Evolutionary conservation across 30 jellyfish, hydroid and myxozoan genomes (phyloP).

Genomic region (Aurelia sp.): DNA sequence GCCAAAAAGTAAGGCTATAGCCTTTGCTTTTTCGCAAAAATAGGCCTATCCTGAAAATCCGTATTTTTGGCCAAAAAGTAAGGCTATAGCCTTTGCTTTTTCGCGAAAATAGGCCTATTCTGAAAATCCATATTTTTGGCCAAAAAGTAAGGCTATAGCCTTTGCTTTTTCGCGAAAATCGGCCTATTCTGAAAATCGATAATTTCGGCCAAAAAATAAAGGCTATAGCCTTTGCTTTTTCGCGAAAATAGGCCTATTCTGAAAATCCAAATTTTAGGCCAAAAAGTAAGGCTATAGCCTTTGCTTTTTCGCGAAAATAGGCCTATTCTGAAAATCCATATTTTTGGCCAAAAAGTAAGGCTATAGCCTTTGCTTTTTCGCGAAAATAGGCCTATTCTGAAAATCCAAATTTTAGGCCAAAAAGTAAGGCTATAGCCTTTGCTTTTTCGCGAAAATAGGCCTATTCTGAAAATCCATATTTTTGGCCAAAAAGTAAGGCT

Average conservation of each 20-base stretch:
- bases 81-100: not conserved
- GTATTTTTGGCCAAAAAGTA: not conserved
- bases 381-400: not conserved
- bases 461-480: not conserved
- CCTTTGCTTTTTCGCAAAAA: not conserved
- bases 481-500: not conserved
- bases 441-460: not conserved
- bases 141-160: not conserved
- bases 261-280: not conserved
- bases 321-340: not conserved
- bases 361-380: not conserved
- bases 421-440: constrained; percentile 1
- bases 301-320: not conserved
- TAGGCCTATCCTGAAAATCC: not conserved
- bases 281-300: not conserved
- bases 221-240: not conserved
- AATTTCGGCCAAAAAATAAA: not conserved
- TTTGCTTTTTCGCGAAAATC: not conserved
- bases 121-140: not conserved
- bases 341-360: not conserved
- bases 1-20: too few relatives aligned
- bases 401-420: not conserved
- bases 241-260: not conserved
- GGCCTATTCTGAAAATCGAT: not conserved
- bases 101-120: not conserved